These are phyloP conservation scores for Cephalophus harveyi DNA, from an alignment of 2,113 vertebrate species.

Conservation along the genomic window DNA sequence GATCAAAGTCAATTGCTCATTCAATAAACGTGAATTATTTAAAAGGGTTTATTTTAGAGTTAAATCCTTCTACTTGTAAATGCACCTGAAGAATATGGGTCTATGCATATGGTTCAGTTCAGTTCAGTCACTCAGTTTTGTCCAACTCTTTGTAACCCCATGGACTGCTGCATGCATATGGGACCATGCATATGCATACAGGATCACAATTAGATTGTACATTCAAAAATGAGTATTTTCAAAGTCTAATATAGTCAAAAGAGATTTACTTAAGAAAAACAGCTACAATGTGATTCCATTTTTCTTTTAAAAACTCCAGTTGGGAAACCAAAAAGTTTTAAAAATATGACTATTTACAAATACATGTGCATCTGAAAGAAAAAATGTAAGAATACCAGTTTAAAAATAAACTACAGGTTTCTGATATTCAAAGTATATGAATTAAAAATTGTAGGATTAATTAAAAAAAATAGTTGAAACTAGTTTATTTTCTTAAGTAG, in stretches of 20 bases:
- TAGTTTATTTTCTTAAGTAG: background rate
- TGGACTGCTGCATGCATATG: background rate
- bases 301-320: background rate
- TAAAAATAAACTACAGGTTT: background rate
- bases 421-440: background rate
- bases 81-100: background rate
- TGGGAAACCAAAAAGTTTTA: background rate
- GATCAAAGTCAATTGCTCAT: background rate
- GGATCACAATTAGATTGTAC: background rate
- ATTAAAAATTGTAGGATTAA: background rate
- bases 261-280: background rate
- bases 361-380: background rate
- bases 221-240: background rate
- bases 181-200: background rate
- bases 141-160: background rate
- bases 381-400: background rate
- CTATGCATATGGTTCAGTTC: background rate
- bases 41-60: background rate
- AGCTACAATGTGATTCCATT: background rate
- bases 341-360: background rate
- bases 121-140: background rate
- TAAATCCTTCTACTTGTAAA: constrained; percentile 6
- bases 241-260: background rate
- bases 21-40: background rate
- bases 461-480: background rate